Evolutionary conservation across 2,888 invertebrate species (phyloP).

Genomic region (Brenthis ino): DNA sequence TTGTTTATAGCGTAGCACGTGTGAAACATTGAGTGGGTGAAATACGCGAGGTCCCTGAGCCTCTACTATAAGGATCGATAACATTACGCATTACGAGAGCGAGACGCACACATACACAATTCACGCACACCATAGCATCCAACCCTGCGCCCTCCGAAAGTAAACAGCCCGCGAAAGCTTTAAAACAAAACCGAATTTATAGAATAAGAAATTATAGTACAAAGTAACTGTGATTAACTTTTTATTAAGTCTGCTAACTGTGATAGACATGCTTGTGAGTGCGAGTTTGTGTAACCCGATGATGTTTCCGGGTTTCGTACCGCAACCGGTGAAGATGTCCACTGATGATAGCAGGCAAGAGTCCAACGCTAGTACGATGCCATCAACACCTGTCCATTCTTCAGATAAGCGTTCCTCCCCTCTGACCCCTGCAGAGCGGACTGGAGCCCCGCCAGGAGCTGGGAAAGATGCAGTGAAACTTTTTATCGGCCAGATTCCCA

Average conservation of each 20-base stretch:
- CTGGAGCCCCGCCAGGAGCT: conserved; percentile 74
- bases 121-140: conserved; percentile 58
- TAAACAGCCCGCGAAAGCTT: conserved; percentile 69
- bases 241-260: conserved; percentile 43
- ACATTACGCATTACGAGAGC: conserved; percentile 80
- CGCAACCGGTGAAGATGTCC: conserved; percentile 45
- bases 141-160: conserved; percentile 63
- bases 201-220: conserved; percentile 72
- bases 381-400: conserved; percentile 71
- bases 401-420: conserved; percentile 56
- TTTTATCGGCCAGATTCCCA: conserved; percentile 96
- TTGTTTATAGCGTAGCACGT: conserved; percentile 49
- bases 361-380: conserved; percentile 65
- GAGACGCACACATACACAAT: conserved; percentile 52
- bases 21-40: conserved; percentile 59
- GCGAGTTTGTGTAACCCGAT: conserved; percentile 68
- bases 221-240: conserved; percentile 52
- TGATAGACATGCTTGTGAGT: conserved; percentile 74
- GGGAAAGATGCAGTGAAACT: conserved; percentile 88
- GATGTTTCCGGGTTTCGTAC: conserved; percentile 65
- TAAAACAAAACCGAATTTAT: conserved; percentile 80
- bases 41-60: conserved; percentile 60
- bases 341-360: conserved; percentile 48
- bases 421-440: conserved; percentile 69
- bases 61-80: conserved; percentile 80